Evolutionary conservation across 2,888 invertebrate genomes (phyloP), one percentile per base, ranked within the genome.

Genomic region (Plebejus anna): DNA sequence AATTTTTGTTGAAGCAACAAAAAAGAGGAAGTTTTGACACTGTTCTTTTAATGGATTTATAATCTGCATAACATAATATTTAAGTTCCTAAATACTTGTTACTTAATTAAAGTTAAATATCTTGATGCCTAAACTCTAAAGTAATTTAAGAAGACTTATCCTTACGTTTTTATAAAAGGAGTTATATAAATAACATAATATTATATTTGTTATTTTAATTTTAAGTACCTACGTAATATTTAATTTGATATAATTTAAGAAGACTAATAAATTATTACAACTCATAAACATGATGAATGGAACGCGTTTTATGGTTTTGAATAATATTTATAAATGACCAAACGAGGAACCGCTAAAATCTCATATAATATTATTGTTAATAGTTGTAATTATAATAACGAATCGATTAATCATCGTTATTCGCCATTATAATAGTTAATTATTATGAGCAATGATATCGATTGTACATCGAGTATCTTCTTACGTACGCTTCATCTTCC

Each of bases 281-380:
- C 32, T 36, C 32, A 16, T 66, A 36, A 66, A 16, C 32, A 16
- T 66, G 66, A 66, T 16, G 66, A 66, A 66, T 66, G 5, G 32
- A 66, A 36, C 66, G 32, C 16, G 36, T 66, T 66, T 32, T 66
- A 36, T 32, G 66, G 66, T 36, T 66, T 32, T 36, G 13, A 66
- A 66, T 36, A 66, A 66, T 36, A 66, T 66, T 66, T 13, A 36
- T 66, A 66, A 66, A 66, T 66, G 2, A 66, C 32, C 66, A 32
- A 66, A 66, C 66, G 28, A 32, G 13, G 61, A 28, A 28, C 9
- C 4, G 32, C 32, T 36, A 36, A 66, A 66, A 66, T 66, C 32
- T 66, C 32, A 32, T 36, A 66, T 5, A 9, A 36, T 1, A 36
- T 66, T 1, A 36, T 66, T 32, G 28, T 13, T 66, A 66, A 16